Conservation (phyloP, 2,888 invertebrate species). For the Emmelina monodactyla region DNA sequence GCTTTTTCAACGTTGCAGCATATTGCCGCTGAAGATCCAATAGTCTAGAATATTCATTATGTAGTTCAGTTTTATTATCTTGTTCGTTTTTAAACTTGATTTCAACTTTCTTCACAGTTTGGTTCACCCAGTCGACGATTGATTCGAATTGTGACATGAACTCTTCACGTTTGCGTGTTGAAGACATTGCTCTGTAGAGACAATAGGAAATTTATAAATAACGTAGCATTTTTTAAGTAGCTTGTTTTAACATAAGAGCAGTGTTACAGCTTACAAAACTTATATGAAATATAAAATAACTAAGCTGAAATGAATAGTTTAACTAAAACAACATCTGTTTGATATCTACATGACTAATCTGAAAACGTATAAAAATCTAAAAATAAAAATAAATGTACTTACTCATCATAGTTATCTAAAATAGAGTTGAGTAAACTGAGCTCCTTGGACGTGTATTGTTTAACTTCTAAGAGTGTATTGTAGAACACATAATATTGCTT, state of each 20-base stretch:
- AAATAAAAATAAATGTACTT: conserved; percentile 36
- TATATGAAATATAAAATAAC: no score
- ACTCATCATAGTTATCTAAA: conserved; percentile 87
- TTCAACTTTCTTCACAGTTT: conserved; percentile 80
- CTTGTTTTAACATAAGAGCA: no score
- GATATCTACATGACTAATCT: no score
- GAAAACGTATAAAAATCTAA: no score
- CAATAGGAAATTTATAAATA: neutral
- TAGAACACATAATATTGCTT: conserved; percentile 97
- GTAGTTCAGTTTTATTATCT: conserved; percentile 36
- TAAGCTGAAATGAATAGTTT: no score
- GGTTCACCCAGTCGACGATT: conserved; percentile 89
- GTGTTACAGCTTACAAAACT: no score
- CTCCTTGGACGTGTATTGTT: conserved; percentile 91
- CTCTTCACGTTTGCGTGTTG: conserved; percentile 81
- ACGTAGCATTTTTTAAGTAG: no score
- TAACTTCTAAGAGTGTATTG: conserved; percentile 95
- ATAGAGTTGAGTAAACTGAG: conserved; percentile 87
- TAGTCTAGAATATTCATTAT: conserved; percentile 43
- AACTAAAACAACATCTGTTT: no score
- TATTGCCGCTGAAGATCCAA: conserved; percentile 56
- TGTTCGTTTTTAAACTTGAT: conserved; percentile 54
- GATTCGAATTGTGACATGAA: conserved; percentile 90
- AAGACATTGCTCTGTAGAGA: conserved; percentile 80
- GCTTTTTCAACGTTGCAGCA: conserved; percentile 46